Evolutionary conservation across 2,888 invertebrate species (phyloP).

Genomic region (Ganaspis brasiliensis): DNA sequence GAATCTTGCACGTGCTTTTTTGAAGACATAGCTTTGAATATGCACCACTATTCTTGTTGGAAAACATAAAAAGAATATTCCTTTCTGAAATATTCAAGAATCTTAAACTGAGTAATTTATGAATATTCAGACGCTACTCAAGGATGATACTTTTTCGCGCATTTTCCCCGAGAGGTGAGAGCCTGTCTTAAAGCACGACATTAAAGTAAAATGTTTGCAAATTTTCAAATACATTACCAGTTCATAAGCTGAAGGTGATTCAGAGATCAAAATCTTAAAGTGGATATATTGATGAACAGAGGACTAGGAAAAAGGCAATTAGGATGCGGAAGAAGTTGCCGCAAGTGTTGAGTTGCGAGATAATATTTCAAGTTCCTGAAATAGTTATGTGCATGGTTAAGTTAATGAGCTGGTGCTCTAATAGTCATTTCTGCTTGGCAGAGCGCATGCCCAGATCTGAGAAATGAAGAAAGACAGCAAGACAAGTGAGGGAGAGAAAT

Average conservation of each 20-base stretch:
- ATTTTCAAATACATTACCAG: neutral
- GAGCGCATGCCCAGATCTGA: conserved; percentile 30
- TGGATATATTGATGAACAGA: conserved; percentile 21
- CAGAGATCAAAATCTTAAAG: neutral
- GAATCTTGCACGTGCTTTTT: conserved; percentile 14
- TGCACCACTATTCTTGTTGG: conserved; percentile 1
- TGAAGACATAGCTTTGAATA: conserved; percentile 6
- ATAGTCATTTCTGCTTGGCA: conserved; percentile 67
- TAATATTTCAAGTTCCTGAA: conserved; percentile 73
- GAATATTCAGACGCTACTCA: conserved; percentile 36
- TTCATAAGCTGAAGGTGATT: neutral
- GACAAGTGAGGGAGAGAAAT: neutral
- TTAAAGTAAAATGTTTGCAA: conserved; percentile 15
- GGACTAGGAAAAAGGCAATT: conserved; percentile 36
- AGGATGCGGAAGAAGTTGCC: conserved; percentile 46
- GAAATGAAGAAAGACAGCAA: conserved; percentile 36
- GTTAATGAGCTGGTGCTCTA: conserved; percentile 68
- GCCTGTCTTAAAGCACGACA: neutral
- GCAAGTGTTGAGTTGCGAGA: conserved; percentile 58
- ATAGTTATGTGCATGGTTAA: conserved; percentile 64
- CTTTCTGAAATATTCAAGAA: conserved; percentile 9
- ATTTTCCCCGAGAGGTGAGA: neutral
- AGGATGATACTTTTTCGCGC: conserved; percentile 23
- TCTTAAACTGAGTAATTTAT: conserved; percentile 25
- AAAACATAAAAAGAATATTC: neutral